Evolutionary conservation across 2,888 invertebrate species (phyloP).

Genomic region (Oscheius sp.): DNA sequence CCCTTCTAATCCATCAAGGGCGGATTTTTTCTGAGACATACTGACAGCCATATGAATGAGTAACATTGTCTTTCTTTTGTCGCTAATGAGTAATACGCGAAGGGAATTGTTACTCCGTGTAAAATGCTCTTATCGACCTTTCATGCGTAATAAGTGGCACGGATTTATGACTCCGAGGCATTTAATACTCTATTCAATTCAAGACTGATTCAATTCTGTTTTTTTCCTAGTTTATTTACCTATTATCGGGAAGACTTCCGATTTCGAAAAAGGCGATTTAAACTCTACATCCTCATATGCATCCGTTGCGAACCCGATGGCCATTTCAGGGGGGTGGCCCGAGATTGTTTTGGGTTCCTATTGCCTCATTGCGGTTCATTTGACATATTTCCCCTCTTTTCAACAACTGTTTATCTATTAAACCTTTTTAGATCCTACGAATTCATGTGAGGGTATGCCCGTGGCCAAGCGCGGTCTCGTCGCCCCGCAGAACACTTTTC

Average conservation of each 20-base stretch:
- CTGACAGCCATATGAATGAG: too few species aligned
- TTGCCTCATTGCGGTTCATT: background rate
- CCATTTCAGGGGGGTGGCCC: background rate
- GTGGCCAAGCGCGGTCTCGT: slow-evolving; percentile 81
- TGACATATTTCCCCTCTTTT: background rate
- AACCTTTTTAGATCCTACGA: background rate
- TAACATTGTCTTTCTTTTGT: too few species aligned
- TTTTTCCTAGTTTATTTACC: background rate
- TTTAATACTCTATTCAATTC: slow-evolving; percentile 22
- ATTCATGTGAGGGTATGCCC: slow-evolving; percentile 52
- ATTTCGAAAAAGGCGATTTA: too few species aligned
- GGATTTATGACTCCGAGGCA: slow-evolving; percentile 22
- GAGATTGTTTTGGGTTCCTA: slow-evolving; percentile 13
- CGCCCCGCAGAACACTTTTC: slow-evolving; percentile 99
- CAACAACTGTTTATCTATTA: background rate
- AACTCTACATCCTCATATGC: too few species aligned
- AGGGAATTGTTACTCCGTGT: too few species aligned
- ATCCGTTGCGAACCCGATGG: too few species aligned
- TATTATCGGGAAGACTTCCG: background rate
- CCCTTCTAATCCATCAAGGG: too few species aligned
- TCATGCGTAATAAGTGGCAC: slow-evolving; percentile 14
- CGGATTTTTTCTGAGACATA: too few species aligned
- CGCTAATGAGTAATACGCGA: too few species aligned
- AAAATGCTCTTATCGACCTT: background rate
- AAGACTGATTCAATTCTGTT: background rate